A percentile compares a stretch with the other conserved stretches of the same genome.
These are phyloP conservation scores for Unio pictorum DNA, from an alignment of 2,888 invertebrate genomes.

Conservation along the genomic window DNA sequence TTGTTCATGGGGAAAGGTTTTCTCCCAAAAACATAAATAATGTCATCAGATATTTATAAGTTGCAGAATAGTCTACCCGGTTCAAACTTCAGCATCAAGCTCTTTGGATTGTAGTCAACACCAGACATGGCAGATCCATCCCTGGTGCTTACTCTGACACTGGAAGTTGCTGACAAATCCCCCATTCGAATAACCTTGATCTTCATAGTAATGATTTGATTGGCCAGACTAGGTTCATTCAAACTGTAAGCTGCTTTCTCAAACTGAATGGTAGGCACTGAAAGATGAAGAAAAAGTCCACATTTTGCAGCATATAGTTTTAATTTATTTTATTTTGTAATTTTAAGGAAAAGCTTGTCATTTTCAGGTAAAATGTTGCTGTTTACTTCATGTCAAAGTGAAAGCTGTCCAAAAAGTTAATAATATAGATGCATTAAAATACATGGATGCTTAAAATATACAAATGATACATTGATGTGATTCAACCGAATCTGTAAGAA, in stretches of 20 bases:
- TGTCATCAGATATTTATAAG: neutral
- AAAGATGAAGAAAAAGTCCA: constrained; percentile 2
- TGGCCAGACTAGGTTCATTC: constrained; percentile 57
- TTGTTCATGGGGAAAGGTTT: too few species aligned
- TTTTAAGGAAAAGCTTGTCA: too few species aligned
- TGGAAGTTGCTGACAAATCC: constrained; percentile 56
- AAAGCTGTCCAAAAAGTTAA: too few species aligned
- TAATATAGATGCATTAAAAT: too few species aligned
- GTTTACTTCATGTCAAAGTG: too few species aligned
- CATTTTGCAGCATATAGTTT: too few species aligned
- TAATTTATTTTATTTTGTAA: too few species aligned
- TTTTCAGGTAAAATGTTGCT: too few species aligned
- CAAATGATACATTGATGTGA: too few species aligned
- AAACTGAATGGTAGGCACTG: constrained; percentile 64
- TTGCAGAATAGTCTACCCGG: constrained; percentile 54
- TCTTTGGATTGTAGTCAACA: constrained; percentile 68
- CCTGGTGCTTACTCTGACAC: constrained; percentile 65
- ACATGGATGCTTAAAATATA: too few species aligned
- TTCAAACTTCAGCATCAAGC: constrained; percentile 60
- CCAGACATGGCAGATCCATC: constrained; percentile 71
- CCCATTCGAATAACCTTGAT: constrained; percentile 64
- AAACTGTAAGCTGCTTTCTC: constrained; percentile 63
- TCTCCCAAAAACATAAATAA: too few species aligned
- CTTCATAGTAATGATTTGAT: constrained; percentile 49
- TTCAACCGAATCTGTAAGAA: too few species aligned